These are phyloP conservation scores for Hirundichthys speculiger DNA, from an alignment of 2,113 vertebrate genomes.

Conservation along the genomic window DNA sequence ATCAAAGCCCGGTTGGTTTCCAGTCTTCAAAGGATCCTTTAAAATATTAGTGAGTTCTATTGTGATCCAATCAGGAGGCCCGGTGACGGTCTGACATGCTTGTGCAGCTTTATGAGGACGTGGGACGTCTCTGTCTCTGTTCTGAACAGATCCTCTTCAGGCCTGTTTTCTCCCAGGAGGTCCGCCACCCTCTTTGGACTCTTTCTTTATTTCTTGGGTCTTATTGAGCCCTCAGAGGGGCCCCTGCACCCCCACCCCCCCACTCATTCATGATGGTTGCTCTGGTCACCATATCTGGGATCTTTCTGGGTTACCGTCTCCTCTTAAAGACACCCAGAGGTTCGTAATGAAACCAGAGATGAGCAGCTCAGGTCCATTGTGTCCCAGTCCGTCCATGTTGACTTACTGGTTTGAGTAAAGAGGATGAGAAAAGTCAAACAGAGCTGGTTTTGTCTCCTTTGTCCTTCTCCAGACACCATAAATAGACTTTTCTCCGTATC, in stretches of 20 bases:
- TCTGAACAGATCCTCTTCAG: slow-evolving; percentile 22
- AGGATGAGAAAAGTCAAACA: slow-evolving; percentile 69
- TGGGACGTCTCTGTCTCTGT: slow-evolving; percentile 50
- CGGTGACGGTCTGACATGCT: background rate
- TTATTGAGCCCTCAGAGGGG: slow-evolving; percentile 17
- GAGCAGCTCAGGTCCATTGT: slow-evolving; percentile 35
- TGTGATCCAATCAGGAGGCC: background rate
- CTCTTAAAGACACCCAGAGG: slow-evolving; percentile 44
- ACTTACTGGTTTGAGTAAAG: slow-evolving; percentile 64
- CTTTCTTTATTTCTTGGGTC: too few species aligned
- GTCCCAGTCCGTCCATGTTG: slow-evolving; percentile 58
- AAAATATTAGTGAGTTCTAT: slow-evolving; percentile 1
- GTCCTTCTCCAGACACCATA: slow-evolving; percentile 51
- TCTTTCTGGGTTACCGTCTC: slow-evolving; percentile 46
- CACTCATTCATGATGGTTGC: slow-evolving; percentile 46
- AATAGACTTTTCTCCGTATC: slow-evolving; percentile 3
- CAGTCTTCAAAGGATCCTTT: slow-evolving; percentile 5
- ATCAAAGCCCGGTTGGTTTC: background rate
- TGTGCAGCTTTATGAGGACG: too few species aligned
- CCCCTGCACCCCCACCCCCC: slow-evolving; percentile 1
- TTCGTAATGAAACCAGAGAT: slow-evolving; percentile 57
- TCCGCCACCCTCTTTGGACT: slow-evolving; percentile 34
- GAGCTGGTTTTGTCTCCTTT: slow-evolving; percentile 62
- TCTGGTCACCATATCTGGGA: slow-evolving; percentile 61
- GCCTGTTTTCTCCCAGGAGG: slow-evolving; percentile 8